Evolutionary conservation across 1,140 invertebrate species (phyloP).

Genomic region (Diplogasteroides magnus): DNA sequence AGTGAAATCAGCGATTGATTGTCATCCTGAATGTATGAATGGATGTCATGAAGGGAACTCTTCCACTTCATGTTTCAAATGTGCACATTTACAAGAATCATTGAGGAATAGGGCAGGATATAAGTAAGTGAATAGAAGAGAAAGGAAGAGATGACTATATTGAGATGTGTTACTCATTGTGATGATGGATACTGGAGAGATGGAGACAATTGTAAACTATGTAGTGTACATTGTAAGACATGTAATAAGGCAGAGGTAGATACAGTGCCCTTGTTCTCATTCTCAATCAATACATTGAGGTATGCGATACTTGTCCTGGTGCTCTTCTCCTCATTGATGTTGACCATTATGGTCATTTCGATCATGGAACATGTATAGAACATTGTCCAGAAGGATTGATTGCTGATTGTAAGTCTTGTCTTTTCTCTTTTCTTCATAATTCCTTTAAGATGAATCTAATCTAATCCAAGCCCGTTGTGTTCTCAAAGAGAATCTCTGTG

Average conservation of each 20-base stretch:
- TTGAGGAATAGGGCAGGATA: slow-evolving; percentile 51
- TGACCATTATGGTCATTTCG: slow-evolving; percentile 41
- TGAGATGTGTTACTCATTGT: slow-evolving; percentile 40
- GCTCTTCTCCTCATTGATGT: slow-evolving; percentile 47
- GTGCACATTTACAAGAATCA: slow-evolving; percentile 48
- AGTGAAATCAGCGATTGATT: slow-evolving; percentile 44
- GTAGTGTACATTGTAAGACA: slow-evolving; percentile 42
- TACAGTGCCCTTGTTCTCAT: not conserved
- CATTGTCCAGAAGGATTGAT: slow-evolving; percentile 44
- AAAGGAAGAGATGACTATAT: not conserved
- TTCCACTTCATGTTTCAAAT: slow-evolving; percentile 35
- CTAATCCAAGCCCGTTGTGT: slow-evolving; percentile 49
- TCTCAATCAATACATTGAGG: not conserved
- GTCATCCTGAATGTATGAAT: slow-evolving; percentile 44
- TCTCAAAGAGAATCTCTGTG: slow-evolving; percentile 43
- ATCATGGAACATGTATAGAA: slow-evolving; percentile 52
- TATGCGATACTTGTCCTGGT: slow-evolving; percentile 49
- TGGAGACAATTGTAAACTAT: slow-evolving; percentile 49
- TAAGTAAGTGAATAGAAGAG: slow-evolving; percentile 21
- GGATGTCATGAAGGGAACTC: slow-evolving; percentile 41
- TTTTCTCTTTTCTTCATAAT: not conserved
- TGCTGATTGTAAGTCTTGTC: slow-evolving; percentile 45
- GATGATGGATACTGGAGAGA: slow-evolving; percentile 51
- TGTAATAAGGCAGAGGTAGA: slow-evolving; percentile 41
- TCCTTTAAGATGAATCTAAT: slow-evolving; percentile 36